These are phyloP conservation scores for Phacellophora camtschatica DNA, from an alignment of 30 jellyfish, hydroid and myxozoan species.

Conservation along the genomic window DNA sequence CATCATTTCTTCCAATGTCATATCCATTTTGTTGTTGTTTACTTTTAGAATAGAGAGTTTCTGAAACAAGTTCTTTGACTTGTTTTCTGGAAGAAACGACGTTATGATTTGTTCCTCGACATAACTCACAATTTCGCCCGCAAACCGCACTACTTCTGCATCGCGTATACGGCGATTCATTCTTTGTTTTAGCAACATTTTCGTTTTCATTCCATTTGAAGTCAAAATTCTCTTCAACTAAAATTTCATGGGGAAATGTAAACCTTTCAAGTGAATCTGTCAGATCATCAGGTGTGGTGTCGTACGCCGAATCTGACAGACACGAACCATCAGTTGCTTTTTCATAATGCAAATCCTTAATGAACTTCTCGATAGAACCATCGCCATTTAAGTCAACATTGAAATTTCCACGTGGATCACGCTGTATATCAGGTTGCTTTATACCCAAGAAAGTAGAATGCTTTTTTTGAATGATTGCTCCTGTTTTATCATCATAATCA, in stretches of 20 bases:
- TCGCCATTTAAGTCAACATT: constrained; percentile 18
- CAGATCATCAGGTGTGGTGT: constrained; percentile 52
- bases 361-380: neutral
- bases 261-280: constrained; percentile 52
- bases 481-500: constrained; percentile 57
- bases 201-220: neutral
- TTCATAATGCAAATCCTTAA: neutral
- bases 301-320: constrained; percentile 69
- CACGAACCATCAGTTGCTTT: constrained; percentile 13
- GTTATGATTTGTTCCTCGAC: constrained; percentile 54
- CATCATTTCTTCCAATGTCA: no score
- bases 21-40: no score
- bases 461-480: constrained; percentile 30
- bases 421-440: neutral
- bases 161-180: constrained; percentile 63
- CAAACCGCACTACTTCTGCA: constrained; percentile 60
- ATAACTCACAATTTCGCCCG: constrained; percentile 58
- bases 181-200: neutral
- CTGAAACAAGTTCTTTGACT: no score
- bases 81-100: no score
- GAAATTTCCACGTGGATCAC: neutral
- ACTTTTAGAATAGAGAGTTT: no score
- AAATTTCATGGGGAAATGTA: neutral
- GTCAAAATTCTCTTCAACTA: neutral
- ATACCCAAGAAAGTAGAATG: constrained; percentile 29